Percentiles rank a stretch among this genome's conserved stretches.
phyloP scores from a whole-genome alignment of 2,113 vertebrate genomes.

The Steatornis caripensis region DNA sequence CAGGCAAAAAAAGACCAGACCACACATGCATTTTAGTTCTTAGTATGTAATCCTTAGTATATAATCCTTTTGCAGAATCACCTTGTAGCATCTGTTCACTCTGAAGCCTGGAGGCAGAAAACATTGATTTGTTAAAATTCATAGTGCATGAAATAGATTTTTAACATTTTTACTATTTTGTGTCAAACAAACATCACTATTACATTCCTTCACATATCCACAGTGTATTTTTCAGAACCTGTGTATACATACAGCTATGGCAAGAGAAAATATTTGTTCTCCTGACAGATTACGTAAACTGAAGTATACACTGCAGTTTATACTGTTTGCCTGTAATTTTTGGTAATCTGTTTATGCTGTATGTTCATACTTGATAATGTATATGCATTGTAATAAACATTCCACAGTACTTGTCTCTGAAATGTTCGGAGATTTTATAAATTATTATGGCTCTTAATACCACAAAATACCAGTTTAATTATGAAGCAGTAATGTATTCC shows the following conservation, averaged over 20 bases:
- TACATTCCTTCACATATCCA: neutral
- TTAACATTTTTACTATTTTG: neutral
- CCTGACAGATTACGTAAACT: neutral
- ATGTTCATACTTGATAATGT: neutral
- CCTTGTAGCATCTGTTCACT: neutral
- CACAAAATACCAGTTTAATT: neutral
- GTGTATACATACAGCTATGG: neutral
- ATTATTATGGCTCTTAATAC: neutral
- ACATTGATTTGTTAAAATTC: constrained; percentile 6
- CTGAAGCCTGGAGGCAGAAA: neutral
- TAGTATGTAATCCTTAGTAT: too few relatives aligned
- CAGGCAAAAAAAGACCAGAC: neutral
- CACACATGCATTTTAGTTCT: neutral
- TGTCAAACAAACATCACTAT: neutral
- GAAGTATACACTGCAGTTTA: neutral
- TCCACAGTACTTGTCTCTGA: neutral
- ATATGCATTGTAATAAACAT: neutral
- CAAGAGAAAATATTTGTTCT: neutral
- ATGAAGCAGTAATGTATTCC: neutral
- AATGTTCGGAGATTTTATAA: neutral
- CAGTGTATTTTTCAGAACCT: neutral
- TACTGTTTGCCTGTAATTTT: neutral
- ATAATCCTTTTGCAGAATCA: neutral
- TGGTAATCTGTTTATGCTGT: neutral
- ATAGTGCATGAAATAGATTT: neutral